Evolutionary conservation across 1,140 invertebrate genomes (phyloP), one percentile per base, ranked within the genome.

Genomic region (Cyclina sinensis): DNA sequence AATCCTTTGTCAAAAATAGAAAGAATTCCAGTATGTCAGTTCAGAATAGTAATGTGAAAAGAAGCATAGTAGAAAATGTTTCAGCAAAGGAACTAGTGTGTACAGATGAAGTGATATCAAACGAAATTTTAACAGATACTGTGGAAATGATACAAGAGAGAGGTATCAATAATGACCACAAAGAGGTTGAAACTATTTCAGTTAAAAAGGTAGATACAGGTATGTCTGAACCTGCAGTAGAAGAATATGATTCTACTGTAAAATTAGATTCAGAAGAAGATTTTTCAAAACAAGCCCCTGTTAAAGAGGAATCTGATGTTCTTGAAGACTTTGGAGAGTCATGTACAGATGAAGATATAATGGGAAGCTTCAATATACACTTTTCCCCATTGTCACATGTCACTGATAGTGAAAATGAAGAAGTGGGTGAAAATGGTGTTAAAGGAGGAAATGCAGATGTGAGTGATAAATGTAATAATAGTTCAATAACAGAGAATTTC

Each of bases 301-400:
- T 18, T 59, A 62, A 18, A 16, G 70, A 83, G 37, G 79, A 88
- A 24, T 24, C 21, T 68, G 57, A 78, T 85, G 59, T 39, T 0
- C 39, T 76, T 43, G 16, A 46, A 27, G 37, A 70, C 7, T 35
- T 70, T 62, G 85, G 35, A 24, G 73, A 81, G 43, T 30, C 35
- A 78, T 30, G 16, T 65, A 46, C 62, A 65, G 85, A 74, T 86
- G 48, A 81, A 57, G 70, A 68, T 21, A 68, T 68, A 18, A 65
- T 48, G 39, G 87, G 32, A 27, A 89, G 70, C 57, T 93, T 93
- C 89, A 62, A 86, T 43, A 89, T 93, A 0, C 88, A 74, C 59
- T 92, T 88, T 59, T 92, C 91, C 30, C 92, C 92, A 27, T 65
- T 92, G 30, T 91, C 90, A 62, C 43, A 88, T 68, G 73, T 76